Conservation (phyloP, 2,888 invertebrate genomes). For the Halocaridina rubra region DNA sequence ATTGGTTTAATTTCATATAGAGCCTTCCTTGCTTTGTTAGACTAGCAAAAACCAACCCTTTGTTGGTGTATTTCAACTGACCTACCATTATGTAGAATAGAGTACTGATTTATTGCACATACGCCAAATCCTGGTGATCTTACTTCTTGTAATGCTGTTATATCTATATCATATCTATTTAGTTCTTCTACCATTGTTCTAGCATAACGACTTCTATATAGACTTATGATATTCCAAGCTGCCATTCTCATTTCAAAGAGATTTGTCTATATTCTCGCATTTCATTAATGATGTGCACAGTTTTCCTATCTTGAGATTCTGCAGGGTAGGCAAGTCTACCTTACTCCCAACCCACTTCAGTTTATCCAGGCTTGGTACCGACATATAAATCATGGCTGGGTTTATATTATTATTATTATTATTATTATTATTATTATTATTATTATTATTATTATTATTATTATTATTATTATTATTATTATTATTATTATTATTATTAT, state of each 20-base stretch:
- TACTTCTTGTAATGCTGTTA: not conserved
- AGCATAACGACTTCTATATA: not conserved
- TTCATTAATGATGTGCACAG: not conserved
- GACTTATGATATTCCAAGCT: not conserved
- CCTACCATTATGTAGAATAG: too few species aligned
- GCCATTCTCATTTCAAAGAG: not conserved
- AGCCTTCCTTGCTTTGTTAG: too few species aligned
- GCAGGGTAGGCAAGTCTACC: not conserved
- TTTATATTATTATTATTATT: too few species aligned
- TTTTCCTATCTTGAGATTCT: not conserved
- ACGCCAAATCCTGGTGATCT: too few species aligned
- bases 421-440: too few species aligned
- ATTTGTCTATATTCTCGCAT: not conserved
- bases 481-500: too few species aligned
- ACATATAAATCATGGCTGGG: not conserved
- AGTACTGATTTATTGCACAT: too few species aligned
- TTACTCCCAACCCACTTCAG: not conserved
- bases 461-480: too few species aligned
- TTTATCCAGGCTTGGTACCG: not conserved
- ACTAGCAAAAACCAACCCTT: not conserved
- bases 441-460: too few species aligned
- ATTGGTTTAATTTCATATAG: too few species aligned
- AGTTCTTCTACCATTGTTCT: not conserved
- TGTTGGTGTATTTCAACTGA: too few species aligned
- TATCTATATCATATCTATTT: not conserved